phyloP scores from a whole-genome alignment of 2,797 vertebrate species.

The Cyprinella venusta region DNA sequence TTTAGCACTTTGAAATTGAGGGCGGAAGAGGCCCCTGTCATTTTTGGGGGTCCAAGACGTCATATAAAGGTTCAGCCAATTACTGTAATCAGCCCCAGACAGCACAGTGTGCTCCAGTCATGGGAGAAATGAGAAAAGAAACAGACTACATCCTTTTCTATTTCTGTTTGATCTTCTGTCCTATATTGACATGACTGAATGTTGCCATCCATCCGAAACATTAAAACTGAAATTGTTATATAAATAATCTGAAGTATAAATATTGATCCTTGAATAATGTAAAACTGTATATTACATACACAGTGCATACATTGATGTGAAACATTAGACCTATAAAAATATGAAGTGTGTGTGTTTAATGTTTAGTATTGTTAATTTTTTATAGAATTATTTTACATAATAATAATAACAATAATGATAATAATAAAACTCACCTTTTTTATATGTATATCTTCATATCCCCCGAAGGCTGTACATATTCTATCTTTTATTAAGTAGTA shows the following conservation, averaged over 20 bases:
- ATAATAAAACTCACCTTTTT: not conserved
- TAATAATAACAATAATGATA: not conserved
- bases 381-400: not conserved
- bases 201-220: not conserved
- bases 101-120: conserved; percentile 40
- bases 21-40: conserved; percentile 56
- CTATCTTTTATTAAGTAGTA: not conserved
- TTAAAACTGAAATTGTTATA: not conserved
- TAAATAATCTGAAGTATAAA: not conserved
- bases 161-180: conserved; percentile 36
- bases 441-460: not conserved
- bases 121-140: conserved; percentile 30
- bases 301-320: not conserved
- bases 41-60: conserved; percentile 52
- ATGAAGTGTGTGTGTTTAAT: not conserved
- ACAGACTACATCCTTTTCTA: conserved; percentile 26
- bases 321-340: not conserved
- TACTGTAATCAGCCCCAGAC: conserved; percentile 60
- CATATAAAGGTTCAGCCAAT: conserved; percentile 58
- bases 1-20: conserved; percentile 55
- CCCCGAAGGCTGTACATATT: not conserved
- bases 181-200: not conserved
- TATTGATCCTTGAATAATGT: not conserved
- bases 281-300: not conserved
- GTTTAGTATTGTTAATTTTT: not conserved